phyloP scores from a whole-genome alignment of 2,888 invertebrate species.

The Tipula unca region DNA sequence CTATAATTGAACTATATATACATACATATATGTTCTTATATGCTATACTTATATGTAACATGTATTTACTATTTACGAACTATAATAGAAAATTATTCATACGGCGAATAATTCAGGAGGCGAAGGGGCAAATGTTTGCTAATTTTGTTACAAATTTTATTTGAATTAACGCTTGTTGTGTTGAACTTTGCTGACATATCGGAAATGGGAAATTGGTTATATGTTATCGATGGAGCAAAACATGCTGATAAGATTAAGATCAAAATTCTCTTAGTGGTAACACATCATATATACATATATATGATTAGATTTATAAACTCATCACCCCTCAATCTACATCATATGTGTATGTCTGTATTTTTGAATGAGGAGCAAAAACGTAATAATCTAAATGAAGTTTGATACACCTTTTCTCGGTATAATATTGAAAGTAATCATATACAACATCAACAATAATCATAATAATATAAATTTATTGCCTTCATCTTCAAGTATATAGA shows the following conservation, averaged over 20 bases:
- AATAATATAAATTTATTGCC: slow-evolving; percentile 8
- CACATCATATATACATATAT: no score
- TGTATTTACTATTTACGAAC: background rate
- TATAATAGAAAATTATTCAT: background rate
- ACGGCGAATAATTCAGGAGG: background rate
- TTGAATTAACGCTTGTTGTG: background rate
- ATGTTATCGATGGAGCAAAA: no score
- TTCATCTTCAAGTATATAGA: background rate
- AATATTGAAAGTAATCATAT: no score
- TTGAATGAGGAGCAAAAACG: background rate
- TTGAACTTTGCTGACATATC: background rate
- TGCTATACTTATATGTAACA: background rate
- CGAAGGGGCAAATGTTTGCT: background rate
- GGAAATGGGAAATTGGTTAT: background rate
- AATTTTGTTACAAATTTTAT: background rate
- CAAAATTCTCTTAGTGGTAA: background rate
- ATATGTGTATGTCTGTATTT: no score
- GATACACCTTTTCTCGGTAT: background rate
- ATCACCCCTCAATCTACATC: background rate
- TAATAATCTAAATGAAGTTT: background rate
- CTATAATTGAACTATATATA: background rate
- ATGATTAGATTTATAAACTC: background rate
- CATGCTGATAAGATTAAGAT: background rate
- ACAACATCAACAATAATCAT: background rate
- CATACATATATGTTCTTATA: background rate